phyloP scores from a whole-genome alignment of 2,113 vertebrate genomes.

The Neotoma lepida region DNA sequence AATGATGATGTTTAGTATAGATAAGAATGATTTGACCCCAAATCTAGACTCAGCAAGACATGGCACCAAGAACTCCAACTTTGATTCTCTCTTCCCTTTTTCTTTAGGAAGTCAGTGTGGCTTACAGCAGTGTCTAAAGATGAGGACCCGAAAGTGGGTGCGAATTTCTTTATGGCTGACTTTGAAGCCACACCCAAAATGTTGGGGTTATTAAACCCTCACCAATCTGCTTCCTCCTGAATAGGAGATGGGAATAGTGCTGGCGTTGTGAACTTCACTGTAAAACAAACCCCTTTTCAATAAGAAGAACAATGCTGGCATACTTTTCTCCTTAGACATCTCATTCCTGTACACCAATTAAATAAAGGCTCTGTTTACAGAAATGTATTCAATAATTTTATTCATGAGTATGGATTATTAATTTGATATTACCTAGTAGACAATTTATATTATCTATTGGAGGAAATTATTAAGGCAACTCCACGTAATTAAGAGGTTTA shows the following conservation, averaged over 20 bases:
- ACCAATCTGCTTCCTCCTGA: background rate
- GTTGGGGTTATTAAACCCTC: conserved; percentile 42
- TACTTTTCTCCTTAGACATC: background rate
- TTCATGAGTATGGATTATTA: too few relatives aligned
- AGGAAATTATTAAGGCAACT: too few relatives aligned
- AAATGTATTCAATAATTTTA: background rate
- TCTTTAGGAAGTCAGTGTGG: conserved; percentile 60
- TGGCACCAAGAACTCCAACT: background rate
- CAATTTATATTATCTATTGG: background rate
- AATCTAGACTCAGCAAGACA: background rate
- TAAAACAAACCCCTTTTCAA: background rate
- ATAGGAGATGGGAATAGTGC: background rate
- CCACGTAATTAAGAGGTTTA: too few relatives aligned
- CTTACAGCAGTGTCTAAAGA: conserved; percentile 45
- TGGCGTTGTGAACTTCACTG: background rate
- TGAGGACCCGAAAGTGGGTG: background rate
- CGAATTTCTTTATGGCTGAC: conserved; percentile 33
- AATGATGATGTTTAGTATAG: background rate
- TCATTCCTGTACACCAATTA: background rate
- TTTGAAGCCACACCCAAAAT: conserved; percentile 34
- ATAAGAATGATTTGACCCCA: background rate
- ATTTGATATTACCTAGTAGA: background rate
- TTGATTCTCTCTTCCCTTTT: background rate
- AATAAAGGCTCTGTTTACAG: background rate
- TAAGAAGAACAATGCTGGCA: background rate